Percentiles rank a stretch among this genome's conserved stretches.
phyloP scores from a whole-genome alignment of 2,888 invertebrate species.

The Scrobipalpa costella region DNA sequence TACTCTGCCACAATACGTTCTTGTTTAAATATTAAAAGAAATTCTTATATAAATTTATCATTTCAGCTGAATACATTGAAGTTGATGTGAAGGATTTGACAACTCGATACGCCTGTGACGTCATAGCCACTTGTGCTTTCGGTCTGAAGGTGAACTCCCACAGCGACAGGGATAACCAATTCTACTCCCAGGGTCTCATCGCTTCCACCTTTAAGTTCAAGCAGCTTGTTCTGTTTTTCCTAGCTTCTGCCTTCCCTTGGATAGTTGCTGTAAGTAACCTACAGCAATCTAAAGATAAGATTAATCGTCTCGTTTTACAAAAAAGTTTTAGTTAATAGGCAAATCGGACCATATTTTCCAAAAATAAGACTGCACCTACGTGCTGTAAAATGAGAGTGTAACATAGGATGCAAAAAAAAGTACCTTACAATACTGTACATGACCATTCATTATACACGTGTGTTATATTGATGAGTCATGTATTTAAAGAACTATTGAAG shows the following conservation, averaged over 20 bases:
- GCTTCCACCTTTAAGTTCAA: slow-evolving; percentile 49
- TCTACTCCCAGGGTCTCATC: slow-evolving; percentile 74
- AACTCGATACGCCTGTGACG: slow-evolving; percentile 69
- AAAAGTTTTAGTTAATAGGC: no score
- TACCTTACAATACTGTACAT: no score
- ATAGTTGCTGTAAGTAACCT: slow-evolving; percentile 37
- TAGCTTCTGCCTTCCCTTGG: slow-evolving; percentile 34
- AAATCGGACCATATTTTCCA: no score
- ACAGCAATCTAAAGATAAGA: no score
- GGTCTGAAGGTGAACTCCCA: slow-evolving; percentile 78
- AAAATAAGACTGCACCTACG: no score
- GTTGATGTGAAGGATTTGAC: slow-evolving; percentile 68
- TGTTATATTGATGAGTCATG: not conserved
- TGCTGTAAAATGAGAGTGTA: no score
- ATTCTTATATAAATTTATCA: not conserved
- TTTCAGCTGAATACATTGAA: slow-evolving; percentile 34
- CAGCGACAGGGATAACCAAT: slow-evolving; percentile 70
- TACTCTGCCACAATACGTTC: not conserved
- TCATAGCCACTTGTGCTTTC: slow-evolving; percentile 74
- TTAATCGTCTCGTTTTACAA: no score
- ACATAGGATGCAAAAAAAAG: no score
- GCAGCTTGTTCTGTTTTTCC: slow-evolving; percentile 37
- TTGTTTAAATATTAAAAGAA: not conserved
- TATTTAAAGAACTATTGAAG: not conserved
- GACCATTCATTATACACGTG: not conserved